A percentile compares a stretch with the other conserved stretches of the same genome.
These are phyloP conservation scores for Mylabris phalerata DNA, from an alignment of 1,140 invertebrate species.

Conservation along the genomic window DNA sequence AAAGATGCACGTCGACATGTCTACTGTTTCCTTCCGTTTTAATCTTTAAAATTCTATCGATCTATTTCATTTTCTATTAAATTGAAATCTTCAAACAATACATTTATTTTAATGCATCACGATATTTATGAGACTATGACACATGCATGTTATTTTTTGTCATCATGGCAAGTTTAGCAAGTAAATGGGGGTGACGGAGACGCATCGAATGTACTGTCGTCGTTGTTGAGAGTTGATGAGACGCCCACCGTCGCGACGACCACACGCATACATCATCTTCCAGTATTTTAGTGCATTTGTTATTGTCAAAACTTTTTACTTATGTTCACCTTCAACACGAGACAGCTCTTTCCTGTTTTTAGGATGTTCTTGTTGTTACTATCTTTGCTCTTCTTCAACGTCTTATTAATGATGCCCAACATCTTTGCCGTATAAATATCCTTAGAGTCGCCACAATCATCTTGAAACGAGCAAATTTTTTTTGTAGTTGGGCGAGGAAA, in stretches of 20 bases:
- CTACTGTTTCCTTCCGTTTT: neutral
- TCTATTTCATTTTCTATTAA: neutral
- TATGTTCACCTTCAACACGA: conserved; percentile 10
- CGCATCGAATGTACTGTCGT: neutral
- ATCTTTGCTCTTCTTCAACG: neutral
- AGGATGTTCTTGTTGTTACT: conserved; percentile 13
- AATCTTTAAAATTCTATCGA: neutral
- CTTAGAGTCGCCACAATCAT: neutral
- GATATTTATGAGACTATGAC: conserved; percentile 14
- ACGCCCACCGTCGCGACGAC: conserved; percentile 20
- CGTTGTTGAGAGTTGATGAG: neutral
- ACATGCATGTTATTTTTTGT: conserved; percentile 20
- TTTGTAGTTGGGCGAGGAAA: too few species aligned
- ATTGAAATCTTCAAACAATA: neutral
- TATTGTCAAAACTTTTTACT: conserved; percentile 18
- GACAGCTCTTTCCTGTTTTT: conserved; percentile 17
- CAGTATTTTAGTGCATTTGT: conserved; percentile 18
- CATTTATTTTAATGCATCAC: neutral
- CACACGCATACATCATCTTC: conserved; percentile 24
- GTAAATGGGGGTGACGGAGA: conserved; percentile 20
- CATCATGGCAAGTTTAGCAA: conserved; percentile 23
- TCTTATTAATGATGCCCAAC: too few species aligned
- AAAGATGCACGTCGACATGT: conserved; percentile 30
- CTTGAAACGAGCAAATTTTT: too few species aligned
- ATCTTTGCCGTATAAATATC: conserved; percentile 6